Evolutionary conservation across 2,113 vertebrate species (phyloP), one percentile per base, ranked within the genome.

Genomic region (Oxyura jamaicensis): DNA sequence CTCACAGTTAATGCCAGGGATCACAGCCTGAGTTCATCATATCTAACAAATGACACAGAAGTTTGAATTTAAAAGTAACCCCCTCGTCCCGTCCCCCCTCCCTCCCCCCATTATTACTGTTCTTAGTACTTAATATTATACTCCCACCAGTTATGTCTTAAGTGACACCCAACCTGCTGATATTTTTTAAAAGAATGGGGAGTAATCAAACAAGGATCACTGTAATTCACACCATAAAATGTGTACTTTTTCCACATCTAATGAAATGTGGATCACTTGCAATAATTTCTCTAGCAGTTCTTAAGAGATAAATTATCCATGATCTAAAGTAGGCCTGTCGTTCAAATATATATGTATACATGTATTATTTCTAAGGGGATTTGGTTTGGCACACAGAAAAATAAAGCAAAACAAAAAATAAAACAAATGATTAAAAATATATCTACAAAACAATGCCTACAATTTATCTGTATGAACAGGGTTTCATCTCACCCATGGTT

Each of bases 401-500:
- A 11, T 10, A 50, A 23, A 50, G 23, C 48, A 0, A 44, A 44
- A 44, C 19, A 29, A 31, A 59, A 11, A 59, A 11, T 4, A 46
- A 18, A 50, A 25, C 50, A 0, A 16, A 2, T 31, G 36, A 50
- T 42, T 66, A 46, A 80, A 69, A 33, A 69, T 17, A 21, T 11
- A 50, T 33, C 35, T 41, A 58, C 2, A 41, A 63, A 55, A 33
- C 2, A 56, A 33, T 2, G 0, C 7, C 2, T 73, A 10, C 23
- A 8, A 11, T 36, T 74, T 60, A 33, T 58, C 80, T 63, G 2
- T n/a, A 78, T 71, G 20, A 77, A 48, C 7, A 42, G 5, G 7
- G n/a, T 89, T 89, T 82, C 52, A 68, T 22, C 3, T 79, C 78
- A 53, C 1, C 6, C 4, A 5, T 44, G 4, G 4, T 63, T 15